Conservation (phyloP, 1,140 invertebrate genomes). For the Xylocopa sonorina region DNA sequence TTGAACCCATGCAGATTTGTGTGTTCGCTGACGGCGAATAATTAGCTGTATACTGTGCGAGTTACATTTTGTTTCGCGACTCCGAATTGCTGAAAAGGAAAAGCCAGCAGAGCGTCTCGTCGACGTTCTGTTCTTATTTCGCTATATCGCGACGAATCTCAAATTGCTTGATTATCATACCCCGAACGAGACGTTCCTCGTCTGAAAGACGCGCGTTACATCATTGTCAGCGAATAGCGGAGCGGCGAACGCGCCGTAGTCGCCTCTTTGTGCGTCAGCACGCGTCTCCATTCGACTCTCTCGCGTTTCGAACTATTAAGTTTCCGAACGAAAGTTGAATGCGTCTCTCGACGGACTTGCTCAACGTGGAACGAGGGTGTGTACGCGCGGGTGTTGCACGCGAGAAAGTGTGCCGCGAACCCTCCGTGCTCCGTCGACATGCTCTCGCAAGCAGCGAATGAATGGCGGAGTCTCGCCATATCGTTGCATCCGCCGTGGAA, state of each 20-base stretch:
- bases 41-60: too few species aligned
- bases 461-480: conserved; percentile 6
- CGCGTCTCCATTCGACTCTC: conserved; percentile 23
- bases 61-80: not conserved
- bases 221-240: conserved; percentile 19
- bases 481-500: not conserved
- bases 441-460: not conserved
- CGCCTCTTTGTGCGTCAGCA: conserved; percentile 3
- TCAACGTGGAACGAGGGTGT: not conserved
- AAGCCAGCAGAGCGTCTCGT: too few species aligned
- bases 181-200: not conserved
- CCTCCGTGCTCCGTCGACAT: not conserved
- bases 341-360: conserved; percentile 3
- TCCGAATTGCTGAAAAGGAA: not conserved
- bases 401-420: conserved; percentile 1
- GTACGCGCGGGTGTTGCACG: too few species aligned
- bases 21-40: not conserved
- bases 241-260: not conserved
- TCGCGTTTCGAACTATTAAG: conserved; percentile 43
- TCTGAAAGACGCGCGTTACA: not conserved
- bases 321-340: conserved; percentile 44
- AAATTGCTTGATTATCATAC: not conserved
- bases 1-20: not conserved
- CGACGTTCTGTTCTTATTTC: too few species aligned
- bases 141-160: not conserved